These are phyloP conservation scores for Halcyon senegalensis DNA, from an alignment of 2,113 vertebrate genomes.

Conservation along the genomic window DNA sequence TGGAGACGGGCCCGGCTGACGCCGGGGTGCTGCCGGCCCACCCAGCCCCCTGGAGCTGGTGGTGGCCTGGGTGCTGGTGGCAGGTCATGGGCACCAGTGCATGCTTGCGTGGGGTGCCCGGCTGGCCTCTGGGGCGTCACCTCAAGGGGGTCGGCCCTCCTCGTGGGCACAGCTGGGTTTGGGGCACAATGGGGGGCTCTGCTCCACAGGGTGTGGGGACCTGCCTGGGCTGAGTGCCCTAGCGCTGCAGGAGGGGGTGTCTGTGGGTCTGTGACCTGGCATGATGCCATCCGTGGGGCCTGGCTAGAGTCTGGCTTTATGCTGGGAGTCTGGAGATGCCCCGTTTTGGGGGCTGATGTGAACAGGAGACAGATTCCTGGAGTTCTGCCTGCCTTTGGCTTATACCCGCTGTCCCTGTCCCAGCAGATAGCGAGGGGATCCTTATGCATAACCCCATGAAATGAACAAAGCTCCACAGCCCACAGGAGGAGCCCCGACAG, in stretches of 20 bases:
- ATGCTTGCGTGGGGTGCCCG: rapidly evolving
- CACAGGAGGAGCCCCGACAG: conserved; percentile 91
- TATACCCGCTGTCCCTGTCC: background rate
- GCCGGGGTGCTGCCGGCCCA: background rate
- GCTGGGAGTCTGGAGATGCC: background rate
- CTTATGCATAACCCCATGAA: conserved; percentile 97
- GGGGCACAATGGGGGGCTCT: rapidly evolving
- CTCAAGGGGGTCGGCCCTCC: background rate
- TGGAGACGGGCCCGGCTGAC: conserved; percentile 29
- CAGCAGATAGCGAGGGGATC: conserved; percentile 82
- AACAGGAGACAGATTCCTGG: background rate
- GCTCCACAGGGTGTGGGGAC: rapidly evolving
- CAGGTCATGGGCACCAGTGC: background rate
- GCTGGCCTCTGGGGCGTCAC: rapidly evolving
- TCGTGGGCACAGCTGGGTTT: background rate
- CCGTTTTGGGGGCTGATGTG: rapidly evolving
- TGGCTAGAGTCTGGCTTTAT: background rate
- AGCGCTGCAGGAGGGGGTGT: background rate
- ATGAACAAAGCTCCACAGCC: conserved; percentile 99
- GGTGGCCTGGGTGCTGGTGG: background rate
- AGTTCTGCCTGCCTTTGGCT: rapidly evolving
- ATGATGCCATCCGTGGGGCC: background rate
- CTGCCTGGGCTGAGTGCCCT: background rate
- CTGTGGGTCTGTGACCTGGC: rapidly evolving
- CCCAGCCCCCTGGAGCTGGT: background rate